Conservation (phyloP, 2,888 invertebrate genomes). For the Taphrorychus bicolor region DNA sequence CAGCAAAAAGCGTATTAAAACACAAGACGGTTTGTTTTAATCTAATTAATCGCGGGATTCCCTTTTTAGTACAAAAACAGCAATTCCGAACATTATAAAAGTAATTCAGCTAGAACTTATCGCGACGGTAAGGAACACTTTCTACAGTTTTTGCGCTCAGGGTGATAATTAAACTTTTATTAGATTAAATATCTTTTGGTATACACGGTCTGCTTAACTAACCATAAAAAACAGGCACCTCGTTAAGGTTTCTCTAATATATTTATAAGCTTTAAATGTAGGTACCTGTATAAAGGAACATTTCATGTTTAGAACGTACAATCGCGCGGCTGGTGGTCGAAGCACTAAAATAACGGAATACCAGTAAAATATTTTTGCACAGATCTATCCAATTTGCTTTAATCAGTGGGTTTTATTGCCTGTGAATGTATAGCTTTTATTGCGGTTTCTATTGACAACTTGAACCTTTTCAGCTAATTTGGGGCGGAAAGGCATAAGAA, state of each 20-base stretch:
- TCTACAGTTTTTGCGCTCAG: neutral
- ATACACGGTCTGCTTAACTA: neutral
- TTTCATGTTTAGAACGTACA: neutral
- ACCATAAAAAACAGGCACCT: neutral
- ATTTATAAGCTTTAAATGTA: neutral
- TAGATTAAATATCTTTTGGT: neutral
- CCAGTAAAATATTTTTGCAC: neutral
- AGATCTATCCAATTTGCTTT: constrained; percentile 1
- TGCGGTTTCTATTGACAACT: neutral
- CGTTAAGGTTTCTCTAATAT: neutral
- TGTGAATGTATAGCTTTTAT: constrained; percentile 9
- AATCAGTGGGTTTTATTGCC: constrained; percentile 7
- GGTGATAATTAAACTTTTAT: neutral
- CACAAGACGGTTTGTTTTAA: neutral
- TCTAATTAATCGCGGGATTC: neutral
- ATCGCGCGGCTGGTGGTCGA: neutral
- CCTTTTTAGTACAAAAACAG: neutral
- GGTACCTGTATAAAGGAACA: neutral
- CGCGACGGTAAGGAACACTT: neutral
- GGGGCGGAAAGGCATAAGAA: constrained; percentile 8
- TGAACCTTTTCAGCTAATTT: neutral
- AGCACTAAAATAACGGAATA: neutral
- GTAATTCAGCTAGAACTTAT: neutral
- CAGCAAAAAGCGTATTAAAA: neutral
- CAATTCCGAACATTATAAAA: neutral